Evolutionary conservation across 2,113 vertebrate species (phyloP).

Genomic region (Syngnathoides biaculeatus): DNA sequence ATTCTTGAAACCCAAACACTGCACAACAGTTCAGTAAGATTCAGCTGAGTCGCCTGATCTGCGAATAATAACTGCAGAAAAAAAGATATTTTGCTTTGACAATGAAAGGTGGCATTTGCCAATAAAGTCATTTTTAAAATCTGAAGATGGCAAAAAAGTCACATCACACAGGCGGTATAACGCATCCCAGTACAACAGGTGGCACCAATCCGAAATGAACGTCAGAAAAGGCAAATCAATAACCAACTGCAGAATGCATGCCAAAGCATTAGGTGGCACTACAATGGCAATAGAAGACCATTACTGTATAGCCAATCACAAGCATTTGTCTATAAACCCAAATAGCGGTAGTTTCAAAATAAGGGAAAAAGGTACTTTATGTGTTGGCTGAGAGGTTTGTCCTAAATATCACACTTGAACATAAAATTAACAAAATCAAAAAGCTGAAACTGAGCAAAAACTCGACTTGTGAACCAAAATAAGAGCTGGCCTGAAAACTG

Average conservation of each 20-base stretch:
- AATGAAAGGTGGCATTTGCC: too few species aligned
- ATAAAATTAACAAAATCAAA: neutral
- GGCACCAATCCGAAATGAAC: too few species aligned
- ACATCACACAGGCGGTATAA: too few species aligned
- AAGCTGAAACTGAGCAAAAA: neutral
- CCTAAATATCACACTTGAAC: neutral
- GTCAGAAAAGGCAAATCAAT: neutral
- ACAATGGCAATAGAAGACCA: neutral
- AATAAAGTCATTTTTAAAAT: too few species aligned
- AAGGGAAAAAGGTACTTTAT: neutral
- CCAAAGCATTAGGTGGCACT: neutral
- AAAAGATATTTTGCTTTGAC: too few species aligned
- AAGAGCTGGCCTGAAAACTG: conserved; percentile 4
- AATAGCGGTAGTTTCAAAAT: neutral
- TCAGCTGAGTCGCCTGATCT: too few species aligned
- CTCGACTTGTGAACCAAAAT: neutral
- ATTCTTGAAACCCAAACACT: too few species aligned
- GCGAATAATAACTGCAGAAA: too few species aligned
- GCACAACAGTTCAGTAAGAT: too few species aligned
- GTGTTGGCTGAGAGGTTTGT: neutral
- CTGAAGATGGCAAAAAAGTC: too few species aligned
- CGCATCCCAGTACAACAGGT: too few species aligned
- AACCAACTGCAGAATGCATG: neutral
- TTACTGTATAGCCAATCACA: neutral
- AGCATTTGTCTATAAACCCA: neutral